Conservation (phyloP, 1,140 invertebrate genomes). For the Cydia amplana region DNA sequence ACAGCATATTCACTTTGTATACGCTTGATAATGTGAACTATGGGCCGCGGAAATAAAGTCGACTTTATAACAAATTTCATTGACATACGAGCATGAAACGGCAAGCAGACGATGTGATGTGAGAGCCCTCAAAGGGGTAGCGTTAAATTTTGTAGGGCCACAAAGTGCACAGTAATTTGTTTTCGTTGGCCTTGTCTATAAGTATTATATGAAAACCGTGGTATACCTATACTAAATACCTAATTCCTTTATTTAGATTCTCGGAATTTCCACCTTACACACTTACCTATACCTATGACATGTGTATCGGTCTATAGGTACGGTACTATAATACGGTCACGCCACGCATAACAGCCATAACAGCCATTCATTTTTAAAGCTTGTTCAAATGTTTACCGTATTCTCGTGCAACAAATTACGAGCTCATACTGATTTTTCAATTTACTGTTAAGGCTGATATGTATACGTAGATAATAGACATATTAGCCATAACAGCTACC, state of each 20-base stretch:
- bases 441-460: too few relatives aligned
- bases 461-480: too few relatives aligned
- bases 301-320: too few relatives aligned
- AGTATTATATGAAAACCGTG: conserved; percentile 21
- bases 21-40: not conserved
- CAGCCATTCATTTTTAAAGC: too few relatives aligned
- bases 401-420: too few relatives aligned
- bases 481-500: too few relatives aligned
- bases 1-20: not conserved
- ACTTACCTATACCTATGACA: too few relatives aligned
- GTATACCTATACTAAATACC: conserved; percentile 38
- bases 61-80: not conserved
- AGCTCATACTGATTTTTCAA: too few relatives aligned
- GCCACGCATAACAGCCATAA: too few relatives aligned
- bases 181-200: conserved; percentile 27
- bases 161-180: conserved; percentile 44
- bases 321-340: too few relatives aligned
- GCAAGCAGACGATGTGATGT: not conserved
- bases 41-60: not conserved
- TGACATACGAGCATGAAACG: not conserved
- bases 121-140: conserved; percentile 65
- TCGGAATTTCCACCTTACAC: too few relatives aligned
- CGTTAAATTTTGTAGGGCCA: conserved; percentile 62
- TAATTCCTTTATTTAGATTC: not conserved
- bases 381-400: too few relatives aligned